Percentiles rank a stretch among this genome's conserved stretches.
phyloP scores from a whole-genome alignment of 2,113 vertebrate genomes.

The Microcebus ravelobensis region DNA sequence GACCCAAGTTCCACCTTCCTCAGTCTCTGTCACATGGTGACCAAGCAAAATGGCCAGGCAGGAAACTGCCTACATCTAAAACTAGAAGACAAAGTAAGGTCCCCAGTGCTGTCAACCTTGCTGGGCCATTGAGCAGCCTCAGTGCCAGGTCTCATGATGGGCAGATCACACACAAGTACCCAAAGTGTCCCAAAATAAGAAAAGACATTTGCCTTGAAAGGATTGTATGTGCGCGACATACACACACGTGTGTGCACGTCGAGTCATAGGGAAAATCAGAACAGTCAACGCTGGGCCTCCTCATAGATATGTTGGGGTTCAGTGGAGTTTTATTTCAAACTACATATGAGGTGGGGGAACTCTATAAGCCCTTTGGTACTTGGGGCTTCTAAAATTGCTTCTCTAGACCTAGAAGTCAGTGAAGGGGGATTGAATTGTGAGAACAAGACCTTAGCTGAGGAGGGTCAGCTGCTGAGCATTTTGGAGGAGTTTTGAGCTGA shows the following conservation, averaged over 20 bases:
- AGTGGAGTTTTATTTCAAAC: neutral
- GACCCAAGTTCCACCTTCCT: neutral
- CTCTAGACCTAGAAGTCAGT: neutral
- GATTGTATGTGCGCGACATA: accelerated
- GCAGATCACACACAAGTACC: neutral
- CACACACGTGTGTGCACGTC: too few species aligned
- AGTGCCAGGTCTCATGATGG: neutral
- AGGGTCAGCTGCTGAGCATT: neutral
- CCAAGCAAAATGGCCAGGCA: neutral
- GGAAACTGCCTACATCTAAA: neutral
- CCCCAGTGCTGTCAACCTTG: neutral
- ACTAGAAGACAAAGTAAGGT: too few species aligned
- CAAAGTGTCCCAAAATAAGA: neutral
- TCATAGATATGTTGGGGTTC: neutral
- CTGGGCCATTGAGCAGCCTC: neutral
- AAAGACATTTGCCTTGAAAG: neutral
- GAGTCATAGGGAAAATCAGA: neutral
- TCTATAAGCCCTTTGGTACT: neutral
- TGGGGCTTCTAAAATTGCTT: neutral
- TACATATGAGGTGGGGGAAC: neutral
- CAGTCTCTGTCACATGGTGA: neutral
- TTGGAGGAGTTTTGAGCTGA: neutral
- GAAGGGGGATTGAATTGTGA: neutral
- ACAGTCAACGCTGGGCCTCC: neutral
- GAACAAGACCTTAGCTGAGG: neutral